Base-by-base conservation (phyloP, 2,797 vertebrate genomes). In the Hozukius guyotensis region DNA sequence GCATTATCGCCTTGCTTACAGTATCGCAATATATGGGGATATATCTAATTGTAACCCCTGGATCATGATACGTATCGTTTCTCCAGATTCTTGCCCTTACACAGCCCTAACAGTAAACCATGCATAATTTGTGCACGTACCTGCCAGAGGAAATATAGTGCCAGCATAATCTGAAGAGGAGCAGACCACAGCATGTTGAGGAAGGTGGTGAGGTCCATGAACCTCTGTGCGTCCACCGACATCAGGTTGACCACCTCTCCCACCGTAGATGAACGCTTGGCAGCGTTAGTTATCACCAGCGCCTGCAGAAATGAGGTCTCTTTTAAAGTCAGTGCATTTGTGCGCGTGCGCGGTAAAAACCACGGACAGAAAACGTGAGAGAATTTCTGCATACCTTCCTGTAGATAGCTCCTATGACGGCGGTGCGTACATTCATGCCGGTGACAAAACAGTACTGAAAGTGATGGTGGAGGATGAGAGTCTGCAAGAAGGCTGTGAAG, bases 171-270 rank as follows among this genome's bases (percentile, higher is more conserved):
- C 95, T 99, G 97, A 78, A 99, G 94, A 0, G 99, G 99, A 1
- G 97, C 96, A 14, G 99, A 99, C 98, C 98, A 99, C 88, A 99
- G 46, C 97, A 99, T 96, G 92, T 97, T 98, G 84, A 99, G 95
- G 93, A 97, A 99, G 52, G 96, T 95, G 80, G 93, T 90, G 61
- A 99, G 90, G 77, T 99, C 98, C 96, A 97, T 97, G 94, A 99
- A 98, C 56, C 97, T 95, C 10, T 99, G 98, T 1, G 98, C 97
- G 1, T 99, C 99, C 86, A 99, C 98, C 0, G 99, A 98, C 98
- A 99, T 99, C 92, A 99, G 91, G 92, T 99, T 99, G 64, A 99
- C 98, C 1, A 99, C 95, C 91, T 99, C 98, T 42, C 99, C 99
- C 66, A 99, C 94, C 0, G 98, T 98, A 7, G 97, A 98, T 0